These are phyloP conservation scores for Temnothorax ravouxi DNA, from an alignment of 2,888 invertebrate genomes.

Conservation along the genomic window DNA sequence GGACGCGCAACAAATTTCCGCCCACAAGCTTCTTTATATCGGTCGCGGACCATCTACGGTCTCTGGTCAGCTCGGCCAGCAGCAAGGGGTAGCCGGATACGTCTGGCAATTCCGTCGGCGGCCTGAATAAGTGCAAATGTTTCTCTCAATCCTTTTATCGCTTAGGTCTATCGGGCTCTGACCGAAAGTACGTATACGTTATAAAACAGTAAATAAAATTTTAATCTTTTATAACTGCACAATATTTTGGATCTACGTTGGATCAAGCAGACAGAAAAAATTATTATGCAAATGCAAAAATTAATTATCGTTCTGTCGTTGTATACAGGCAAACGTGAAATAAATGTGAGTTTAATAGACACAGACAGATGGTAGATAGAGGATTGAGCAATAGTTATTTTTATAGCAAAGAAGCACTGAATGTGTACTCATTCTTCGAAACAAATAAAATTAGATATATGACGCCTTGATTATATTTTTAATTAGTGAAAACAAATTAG, in stretches of 20 bases:
- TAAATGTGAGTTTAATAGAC: neutral
- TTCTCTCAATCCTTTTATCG: neutral
- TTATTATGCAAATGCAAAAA: neutral
- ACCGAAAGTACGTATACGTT: neutral
- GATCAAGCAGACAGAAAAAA: neutral
- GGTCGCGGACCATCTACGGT: slow-evolving; percentile 88
- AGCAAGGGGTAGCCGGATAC: slow-evolving; percentile 89
- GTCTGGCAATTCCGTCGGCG: slow-evolving; percentile 87
- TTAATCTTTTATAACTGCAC: neutral
- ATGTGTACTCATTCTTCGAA: neutral
- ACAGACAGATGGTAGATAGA: neutral
- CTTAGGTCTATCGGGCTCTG: neutral
- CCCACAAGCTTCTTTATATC: slow-evolving; percentile 89
- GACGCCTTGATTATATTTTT: neutral
- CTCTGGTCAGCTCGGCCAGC: slow-evolving; percentile 89
- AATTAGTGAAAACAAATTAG: neutral
- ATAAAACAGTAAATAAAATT: neutral
- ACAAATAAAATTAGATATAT: neutral
- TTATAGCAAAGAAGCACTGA: neutral
- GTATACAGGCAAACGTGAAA: neutral
- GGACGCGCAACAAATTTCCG: slow-evolving; percentile 88
- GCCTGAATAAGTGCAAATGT: slow-evolving; percentile 80
- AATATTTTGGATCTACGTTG: neutral
- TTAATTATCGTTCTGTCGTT: slow-evolving; percentile 6
- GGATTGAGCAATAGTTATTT: neutral